phyloP scores from a whole-genome alignment of 2,797 vertebrate species.

The Bucorvus abyssinicus region DNA sequence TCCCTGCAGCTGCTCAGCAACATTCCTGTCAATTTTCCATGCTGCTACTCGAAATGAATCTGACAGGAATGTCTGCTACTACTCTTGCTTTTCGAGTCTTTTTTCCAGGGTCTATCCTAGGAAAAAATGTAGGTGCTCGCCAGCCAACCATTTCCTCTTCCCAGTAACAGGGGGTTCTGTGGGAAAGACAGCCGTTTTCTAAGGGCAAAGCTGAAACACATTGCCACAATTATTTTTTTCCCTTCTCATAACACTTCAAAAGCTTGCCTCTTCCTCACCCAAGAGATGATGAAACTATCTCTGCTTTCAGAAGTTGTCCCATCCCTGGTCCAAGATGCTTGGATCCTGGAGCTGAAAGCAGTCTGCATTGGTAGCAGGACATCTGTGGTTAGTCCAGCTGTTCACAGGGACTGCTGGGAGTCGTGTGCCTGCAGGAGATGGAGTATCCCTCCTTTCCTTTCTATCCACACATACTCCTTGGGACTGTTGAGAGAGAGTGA shows the following conservation, averaged over 20 bases:
- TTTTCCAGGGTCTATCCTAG: slow-evolving; percentile 35
- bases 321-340: neutral
- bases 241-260: neutral
- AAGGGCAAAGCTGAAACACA: neutral
- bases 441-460: neutral
- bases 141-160: neutral
- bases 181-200: neutral
- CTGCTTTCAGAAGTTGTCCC: neutral
- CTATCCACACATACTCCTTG: neutral
- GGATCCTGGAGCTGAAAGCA: neutral
- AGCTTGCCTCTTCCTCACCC: neutral
- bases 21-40: slow-evolving; percentile 48
- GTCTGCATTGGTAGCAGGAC: neutral
- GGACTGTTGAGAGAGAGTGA: neutral
- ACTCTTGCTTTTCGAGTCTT: slow-evolving; percentile 11
- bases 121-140: slow-evolving; percentile 15
- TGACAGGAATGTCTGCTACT: slow-evolving; percentile 39
- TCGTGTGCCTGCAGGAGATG: neutral
- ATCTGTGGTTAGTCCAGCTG: neutral
- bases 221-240: neutral
- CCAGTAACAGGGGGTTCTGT: neutral
- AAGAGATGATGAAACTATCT: neutral
- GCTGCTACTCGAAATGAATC: slow-evolving; percentile 15
- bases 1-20: slow-evolving; percentile 32
- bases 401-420: neutral